Percentiles rank a stretch among this genome's conserved stretches.
These are phyloP conservation scores for Bactericera cockerelli DNA, from an alignment of 1,140 invertebrate genomes.

Conservation along the genomic window DNA sequence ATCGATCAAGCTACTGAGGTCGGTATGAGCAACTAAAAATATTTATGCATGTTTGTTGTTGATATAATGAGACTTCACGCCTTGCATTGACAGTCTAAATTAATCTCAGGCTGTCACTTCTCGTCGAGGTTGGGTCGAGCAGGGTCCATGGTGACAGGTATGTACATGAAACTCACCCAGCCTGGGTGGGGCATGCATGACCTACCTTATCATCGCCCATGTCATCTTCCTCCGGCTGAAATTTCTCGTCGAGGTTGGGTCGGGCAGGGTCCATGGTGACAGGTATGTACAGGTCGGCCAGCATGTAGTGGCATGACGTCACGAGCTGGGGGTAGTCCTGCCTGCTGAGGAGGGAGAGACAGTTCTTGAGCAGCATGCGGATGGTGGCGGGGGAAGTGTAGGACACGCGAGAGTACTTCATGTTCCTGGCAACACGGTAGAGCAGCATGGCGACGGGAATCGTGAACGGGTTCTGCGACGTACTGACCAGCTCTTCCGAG, in stretches of 20 bases:
- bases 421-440: slow-evolving; percentile 63
- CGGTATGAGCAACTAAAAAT: too few species aligned
- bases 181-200: too few species aligned
- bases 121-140: slow-evolving; percentile 36
- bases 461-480: slow-evolving; percentile 74
- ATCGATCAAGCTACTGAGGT: too few species aligned
- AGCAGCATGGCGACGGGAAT: slow-evolving; percentile 81
- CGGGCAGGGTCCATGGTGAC: slow-evolving; percentile 51
- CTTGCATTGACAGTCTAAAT: too few species aligned
- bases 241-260: slow-evolving; percentile 34
- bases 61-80: too few species aligned
- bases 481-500: slow-evolving; percentile 35
- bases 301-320: slow-evolving; percentile 73
- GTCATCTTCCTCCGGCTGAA: slow-evolving; percentile 31
- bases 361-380: slow-evolving; percentile 59
- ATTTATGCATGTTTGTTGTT: too few species aligned
- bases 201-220: slow-evolving; percentile 10
- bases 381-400: slow-evolving; percentile 54
- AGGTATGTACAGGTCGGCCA: slow-evolving; percentile 70
- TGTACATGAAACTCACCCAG: too few species aligned
- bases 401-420: slow-evolving; percentile 43
- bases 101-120: slow-evolving; percentile 33
- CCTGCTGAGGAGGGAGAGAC: slow-evolving; percentile 48
- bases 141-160: too few species aligned
- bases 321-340: slow-evolving; percentile 54